Evolutionary conservation across 2,888 invertebrate genomes (phyloP), one percentile per base, ranked within the genome.

Genomic region (Harpagoxenus sublaevis): DNA sequence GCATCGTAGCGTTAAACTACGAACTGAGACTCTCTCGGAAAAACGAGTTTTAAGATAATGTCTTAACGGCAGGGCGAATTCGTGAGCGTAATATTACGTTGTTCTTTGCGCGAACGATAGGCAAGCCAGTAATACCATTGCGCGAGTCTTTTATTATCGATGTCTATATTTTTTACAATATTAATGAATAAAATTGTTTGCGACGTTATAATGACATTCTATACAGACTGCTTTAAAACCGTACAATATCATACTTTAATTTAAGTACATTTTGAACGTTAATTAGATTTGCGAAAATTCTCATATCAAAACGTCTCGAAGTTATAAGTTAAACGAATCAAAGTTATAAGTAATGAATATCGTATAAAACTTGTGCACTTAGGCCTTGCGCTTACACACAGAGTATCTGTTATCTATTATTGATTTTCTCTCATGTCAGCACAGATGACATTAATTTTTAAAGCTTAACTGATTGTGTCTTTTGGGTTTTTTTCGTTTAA

Each of bases 1-100:
- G 65, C 82, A 77, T 63, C 55, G 75, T 73, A 81, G 60, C 79
- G 79, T 81, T 81, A 74, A 81, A 81, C 74, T 73, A 79, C 71
- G 74, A 73, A 79, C 79, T 60, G 74, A 60, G 60, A 81, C 74
- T 74, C 4, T 68, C 74, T 81, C 48, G 60, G 75, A 79, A 73
- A 79, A 79, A 73, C 23, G 48, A 79, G 60, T 74, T 79, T 79
- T 73, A 79, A 79, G 79, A 74, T 79, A 79, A 79, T 73, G 74
- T 74, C 60, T 79, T 79, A 79, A 73, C 74, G 79, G 74, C 48
- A 60, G 60, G 60, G 57, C 48, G 60, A 73, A 79, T 73, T 48
- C 18, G 28, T 60, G 60, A 73, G 35, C 48, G 60, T 79, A 79
- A 73, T 79, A 73, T 81, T 81, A 60, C 48, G 48, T 57, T 79